Conservation (phyloP, 1,140 invertebrate genomes). For the Pomacea maculata region DNA sequence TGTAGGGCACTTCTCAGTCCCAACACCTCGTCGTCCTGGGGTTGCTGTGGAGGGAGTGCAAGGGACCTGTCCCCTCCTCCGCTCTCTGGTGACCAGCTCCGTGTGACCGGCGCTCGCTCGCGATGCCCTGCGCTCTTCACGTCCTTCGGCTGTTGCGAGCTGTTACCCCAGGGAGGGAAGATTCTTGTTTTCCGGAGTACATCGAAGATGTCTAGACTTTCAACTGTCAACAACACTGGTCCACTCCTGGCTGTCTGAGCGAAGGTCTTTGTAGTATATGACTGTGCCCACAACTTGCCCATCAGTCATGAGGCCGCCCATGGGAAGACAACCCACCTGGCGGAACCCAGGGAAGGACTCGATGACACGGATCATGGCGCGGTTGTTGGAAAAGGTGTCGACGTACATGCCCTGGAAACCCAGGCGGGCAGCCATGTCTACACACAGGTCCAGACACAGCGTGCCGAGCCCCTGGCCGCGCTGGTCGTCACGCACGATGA, state of each 20-base stretch:
- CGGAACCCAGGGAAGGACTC: constrained; percentile 38
- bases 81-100: too few relatives aligned
- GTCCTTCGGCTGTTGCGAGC: too few relatives aligned
- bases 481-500: constrained; percentile 39
- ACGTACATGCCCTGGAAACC: constrained; percentile 47
- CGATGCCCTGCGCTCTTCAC: too few relatives aligned
- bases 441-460: constrained; percentile 35
- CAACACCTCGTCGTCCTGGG: too few relatives aligned
- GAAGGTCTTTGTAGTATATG: constrained; percentile 46
- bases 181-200: too few relatives aligned
- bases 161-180: too few relatives aligned
- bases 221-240: not conserved
- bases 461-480: constrained; percentile 37
- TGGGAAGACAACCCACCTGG: constrained; percentile 45
- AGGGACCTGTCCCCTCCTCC: too few relatives aligned
- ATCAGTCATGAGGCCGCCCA: constrained; percentile 42
- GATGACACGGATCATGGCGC: constrained; percentile 42
- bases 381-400: constrained; percentile 50
- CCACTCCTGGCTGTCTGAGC: not conserved
- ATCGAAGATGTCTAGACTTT: too few relatives aligned
- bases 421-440: constrained; percentile 37
- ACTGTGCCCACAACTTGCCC: constrained; percentile 36
- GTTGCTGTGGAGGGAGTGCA: too few relatives aligned
- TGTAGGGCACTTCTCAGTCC: too few relatives aligned
- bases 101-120: too few relatives aligned